These are phyloP conservation scores for Premnoplex brunnescens DNA, from an alignment of 2,797 vertebrate species.

Conservation along the genomic window DNA sequence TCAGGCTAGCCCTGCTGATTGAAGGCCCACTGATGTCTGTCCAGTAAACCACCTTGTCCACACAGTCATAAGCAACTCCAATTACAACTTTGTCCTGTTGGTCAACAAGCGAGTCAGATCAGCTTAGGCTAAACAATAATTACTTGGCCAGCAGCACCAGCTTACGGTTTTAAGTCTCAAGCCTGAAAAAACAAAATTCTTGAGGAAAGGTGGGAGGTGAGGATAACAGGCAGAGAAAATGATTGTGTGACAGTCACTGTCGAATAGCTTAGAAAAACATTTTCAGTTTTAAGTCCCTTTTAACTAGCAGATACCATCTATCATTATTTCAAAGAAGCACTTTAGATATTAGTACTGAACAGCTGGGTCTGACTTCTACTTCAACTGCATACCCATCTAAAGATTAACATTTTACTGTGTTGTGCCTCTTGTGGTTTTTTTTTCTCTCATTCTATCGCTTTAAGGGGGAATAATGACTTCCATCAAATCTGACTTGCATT, in stretches of 20 bases:
- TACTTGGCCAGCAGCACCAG: background rate
- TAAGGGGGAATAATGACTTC: background rate
- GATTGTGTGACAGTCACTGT: background rate
- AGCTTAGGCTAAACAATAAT: background rate
- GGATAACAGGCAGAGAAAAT: background rate
- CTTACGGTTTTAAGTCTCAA: background rate
- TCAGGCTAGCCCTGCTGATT: constrained; percentile 86
- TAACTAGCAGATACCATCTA: background rate
- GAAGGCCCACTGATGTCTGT: constrained; percentile 91
- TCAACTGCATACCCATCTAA: background rate
- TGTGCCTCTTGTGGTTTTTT: background rate
- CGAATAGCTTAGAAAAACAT: background rate
- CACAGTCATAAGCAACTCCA: constrained; percentile 90
- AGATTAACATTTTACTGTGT: background rate
- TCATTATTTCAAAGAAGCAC: background rate
- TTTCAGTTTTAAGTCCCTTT: background rate
- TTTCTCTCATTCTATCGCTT: background rate
- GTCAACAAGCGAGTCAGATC: background rate
- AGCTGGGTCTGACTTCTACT: background rate
- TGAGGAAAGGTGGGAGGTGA: background rate
- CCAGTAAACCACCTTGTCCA: constrained; percentile 93
- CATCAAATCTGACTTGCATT: background rate
- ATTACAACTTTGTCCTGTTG: constrained; percentile 89
- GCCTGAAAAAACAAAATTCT: background rate
- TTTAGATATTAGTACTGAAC: background rate